Evolutionary conservation across 2,797 vertebrate species (phyloP).

Genomic region (Amazona finschi): DNA sequence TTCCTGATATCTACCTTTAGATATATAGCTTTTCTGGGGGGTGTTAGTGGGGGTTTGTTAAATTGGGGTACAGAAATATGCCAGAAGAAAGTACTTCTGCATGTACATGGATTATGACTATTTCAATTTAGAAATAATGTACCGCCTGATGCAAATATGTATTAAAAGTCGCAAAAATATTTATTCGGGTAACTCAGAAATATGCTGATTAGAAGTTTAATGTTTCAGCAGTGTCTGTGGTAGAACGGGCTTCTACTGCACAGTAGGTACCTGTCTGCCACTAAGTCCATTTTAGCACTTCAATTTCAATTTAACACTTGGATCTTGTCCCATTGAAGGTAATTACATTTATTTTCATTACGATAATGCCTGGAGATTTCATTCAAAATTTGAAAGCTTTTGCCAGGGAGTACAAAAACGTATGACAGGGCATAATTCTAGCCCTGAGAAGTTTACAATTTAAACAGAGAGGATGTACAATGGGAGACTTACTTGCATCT

Average conservation of each 20-base stretch:
- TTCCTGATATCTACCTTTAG: not conserved
- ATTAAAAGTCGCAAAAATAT: not conserved
- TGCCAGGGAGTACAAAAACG: not conserved
- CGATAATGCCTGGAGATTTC: not conserved
- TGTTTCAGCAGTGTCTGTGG: not conserved
- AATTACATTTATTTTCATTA: slow-evolving; percentile 34
- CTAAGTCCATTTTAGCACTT: not conserved
- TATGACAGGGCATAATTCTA: not conserved
- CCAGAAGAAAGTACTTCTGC: not conserved
- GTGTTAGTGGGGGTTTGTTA: not conserved
- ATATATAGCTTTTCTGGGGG: not conserved
- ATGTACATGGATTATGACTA: not conserved
- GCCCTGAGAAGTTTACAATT: not conserved
- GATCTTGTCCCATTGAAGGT: not conserved
- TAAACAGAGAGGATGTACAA: not conserved
- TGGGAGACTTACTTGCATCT: not conserved
- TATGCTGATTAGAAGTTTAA: not conserved
- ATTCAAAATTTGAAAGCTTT: slow-evolving; percentile 5
- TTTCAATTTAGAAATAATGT: not conserved
- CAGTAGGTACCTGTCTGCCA: not conserved
- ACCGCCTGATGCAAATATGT: not conserved
- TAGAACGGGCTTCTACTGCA: not conserved
- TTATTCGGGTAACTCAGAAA: not conserved
- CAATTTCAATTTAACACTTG: not conserved
- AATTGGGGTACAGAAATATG: not conserved